Evolutionary conservation across 2,113 vertebrate species (phyloP).

Genomic region (Zosterops hypoxanthus): DNA sequence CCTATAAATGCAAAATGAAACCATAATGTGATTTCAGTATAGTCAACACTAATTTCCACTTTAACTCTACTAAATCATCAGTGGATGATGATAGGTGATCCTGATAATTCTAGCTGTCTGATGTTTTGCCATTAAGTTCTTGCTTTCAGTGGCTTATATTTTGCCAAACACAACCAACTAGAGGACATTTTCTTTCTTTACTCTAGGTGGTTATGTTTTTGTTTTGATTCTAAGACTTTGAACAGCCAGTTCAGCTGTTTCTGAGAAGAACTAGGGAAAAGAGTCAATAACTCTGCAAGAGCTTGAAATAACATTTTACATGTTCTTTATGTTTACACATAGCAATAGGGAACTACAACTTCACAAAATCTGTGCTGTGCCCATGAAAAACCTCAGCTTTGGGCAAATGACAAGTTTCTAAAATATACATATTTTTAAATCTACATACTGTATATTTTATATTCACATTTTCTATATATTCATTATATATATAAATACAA

Average conservation of each 20-base stretch:
- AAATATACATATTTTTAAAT: neutral
- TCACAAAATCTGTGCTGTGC: neutral
- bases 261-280: neutral
- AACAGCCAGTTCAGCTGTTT: conserved; percentile 11
- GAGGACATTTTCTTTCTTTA: neutral
- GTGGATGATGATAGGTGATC: neutral
- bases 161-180: neutral
- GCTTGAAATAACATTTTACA: neutral
- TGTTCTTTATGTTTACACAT: neutral
- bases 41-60: conserved; percentile 30
- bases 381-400: neutral
- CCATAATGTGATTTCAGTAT: neutral
- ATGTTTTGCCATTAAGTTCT: neutral
- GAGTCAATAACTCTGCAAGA: neutral
- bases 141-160: neutral
- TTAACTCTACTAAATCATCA: conserved; percentile 1
- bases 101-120: neutral
- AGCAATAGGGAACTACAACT: neutral
- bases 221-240: neutral
- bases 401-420: neutral
- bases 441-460: neutral
- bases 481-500: neutral
- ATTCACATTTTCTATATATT: neutral
- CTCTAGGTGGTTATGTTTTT: neutral
- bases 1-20: conserved; percentile 3